A percentile compares a stretch with the other conserved stretches of the same genome.
Evolutionary conservation across 2,888 invertebrate genomes (phyloP).

Genomic region (Thymelicus lineola): DNA sequence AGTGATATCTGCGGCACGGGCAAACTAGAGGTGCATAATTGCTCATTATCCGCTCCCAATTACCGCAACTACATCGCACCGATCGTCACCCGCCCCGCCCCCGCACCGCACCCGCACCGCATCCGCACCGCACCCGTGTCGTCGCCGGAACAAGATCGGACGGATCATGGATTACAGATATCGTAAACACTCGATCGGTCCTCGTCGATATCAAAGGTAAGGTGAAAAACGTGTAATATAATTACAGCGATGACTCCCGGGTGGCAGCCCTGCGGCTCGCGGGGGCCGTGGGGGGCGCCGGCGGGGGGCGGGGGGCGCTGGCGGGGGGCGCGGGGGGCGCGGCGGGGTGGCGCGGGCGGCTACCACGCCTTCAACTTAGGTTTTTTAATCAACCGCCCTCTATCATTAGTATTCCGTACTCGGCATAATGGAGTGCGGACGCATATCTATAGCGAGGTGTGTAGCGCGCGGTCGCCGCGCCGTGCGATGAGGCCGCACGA

Average conservation of each 20-base stretch:
- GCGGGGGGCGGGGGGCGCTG: too few relatives aligned
- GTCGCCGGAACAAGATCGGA: background rate
- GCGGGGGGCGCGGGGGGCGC: slow-evolving; percentile 37
- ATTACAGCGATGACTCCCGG: slow-evolving; percentile 37
- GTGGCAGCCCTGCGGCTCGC: slow-evolving; percentile 48
- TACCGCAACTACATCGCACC: background rate
- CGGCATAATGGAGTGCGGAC: slow-evolving; percentile 70
- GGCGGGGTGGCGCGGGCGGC: slow-evolving; percentile 51
- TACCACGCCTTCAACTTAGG: slow-evolving; percentile 71
- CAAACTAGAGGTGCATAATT: slow-evolving; percentile 15
- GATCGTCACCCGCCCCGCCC: too few relatives aligned
- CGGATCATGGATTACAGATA: slow-evolving; percentile 29
- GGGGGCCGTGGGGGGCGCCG: slow-evolving; percentile 32
- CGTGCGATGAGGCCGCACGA: background rate
- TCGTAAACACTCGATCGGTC: slow-evolving; percentile 31
- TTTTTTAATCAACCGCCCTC: slow-evolving; percentile 82
- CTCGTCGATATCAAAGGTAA: slow-evolving; percentile 30
- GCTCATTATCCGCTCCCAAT: slow-evolving; percentile 25
- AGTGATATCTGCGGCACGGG: slow-evolving; percentile 15
- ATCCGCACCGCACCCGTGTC: too few relatives aligned
- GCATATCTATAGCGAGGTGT: slow-evolving; percentile 24
- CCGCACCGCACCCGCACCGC: background rate
- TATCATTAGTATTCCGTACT: slow-evolving; percentile 80
- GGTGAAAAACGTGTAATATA: slow-evolving; percentile 37
- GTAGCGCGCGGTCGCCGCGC: slow-evolving; percentile 3